Base-by-base conservation (phyloP, 2,888 invertebrate species). In the Torymus auratus region DNA sequence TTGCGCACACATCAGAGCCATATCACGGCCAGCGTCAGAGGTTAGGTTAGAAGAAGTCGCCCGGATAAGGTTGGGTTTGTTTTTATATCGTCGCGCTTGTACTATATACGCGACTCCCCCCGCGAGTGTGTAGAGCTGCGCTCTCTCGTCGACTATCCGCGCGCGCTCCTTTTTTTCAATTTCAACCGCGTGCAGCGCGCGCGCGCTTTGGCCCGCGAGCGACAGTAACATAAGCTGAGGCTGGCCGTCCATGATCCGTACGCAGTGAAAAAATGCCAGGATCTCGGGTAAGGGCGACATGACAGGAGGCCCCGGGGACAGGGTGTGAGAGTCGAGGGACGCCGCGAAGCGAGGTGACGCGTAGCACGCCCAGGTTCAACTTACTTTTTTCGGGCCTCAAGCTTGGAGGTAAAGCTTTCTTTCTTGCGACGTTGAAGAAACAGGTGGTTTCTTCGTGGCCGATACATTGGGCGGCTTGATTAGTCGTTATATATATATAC, bases 21-120 rank as follows among this genome's bases (percentile, higher is more conserved):
- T 41, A 55, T 13, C 7, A 61, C 23, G 14, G 2, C 50, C 12
- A 41, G 7, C 7, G 41, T 53, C n/a, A 14, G 64, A 73, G 79
- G 82, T 77, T 79, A 80, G 79, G 76, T 82, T 78, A 69, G 71
- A 71, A 80, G 73, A 76, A 76, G n/a, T 70, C 55, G 41, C 41
- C 7, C 72, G 58, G 82, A 73, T 82, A 76, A 80, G 82, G 82
- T 77, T 82, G 79, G 73, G 79, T 82, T 79, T 79, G 72, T 79
- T 82, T 82, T 79, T 80, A 76, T 41, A 41, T 41, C 41, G 41
- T 41, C 41, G 41, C 41, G 41, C 7, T 7, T 41, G 7, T 41
- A 7, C 41, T 41, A 41, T 41, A 41, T 41, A 41, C 41, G 41
- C 41, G 7, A 4, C 41, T 41, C 41, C 7, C 41, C 41, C 7